Conservation (phyloP, 2,113 vertebrate species). For the Herpailurus yagouaroundi region DNA sequence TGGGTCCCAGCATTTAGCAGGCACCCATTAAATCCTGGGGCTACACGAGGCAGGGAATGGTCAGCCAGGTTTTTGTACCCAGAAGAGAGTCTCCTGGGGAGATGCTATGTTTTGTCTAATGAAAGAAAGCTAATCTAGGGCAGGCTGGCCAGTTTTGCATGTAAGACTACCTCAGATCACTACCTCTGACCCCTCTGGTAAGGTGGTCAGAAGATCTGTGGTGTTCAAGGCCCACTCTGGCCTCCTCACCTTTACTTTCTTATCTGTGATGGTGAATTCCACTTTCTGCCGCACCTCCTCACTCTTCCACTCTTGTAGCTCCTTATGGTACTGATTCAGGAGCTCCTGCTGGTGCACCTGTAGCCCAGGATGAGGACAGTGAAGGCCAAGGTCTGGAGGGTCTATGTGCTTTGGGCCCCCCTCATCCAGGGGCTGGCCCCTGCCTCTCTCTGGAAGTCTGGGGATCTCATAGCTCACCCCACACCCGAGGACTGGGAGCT, state of each 20-base stretch:
- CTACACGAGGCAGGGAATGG: neutral
- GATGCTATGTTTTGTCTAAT: neutral
- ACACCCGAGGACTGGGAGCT: neutral
- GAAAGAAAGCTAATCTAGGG: neutral
- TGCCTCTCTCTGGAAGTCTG: neutral
- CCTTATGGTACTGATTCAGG: conserved; percentile 82
- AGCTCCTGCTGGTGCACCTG: conserved; percentile 87
- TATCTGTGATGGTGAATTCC: conserved; percentile 92
- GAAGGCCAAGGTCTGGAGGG: neutral
- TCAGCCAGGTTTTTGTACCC: neutral
- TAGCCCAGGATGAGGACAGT: neutral
- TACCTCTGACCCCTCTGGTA: neutral
- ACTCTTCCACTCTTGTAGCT: conserved; percentile 86
- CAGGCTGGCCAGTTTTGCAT: neutral
- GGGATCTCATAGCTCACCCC: neutral
- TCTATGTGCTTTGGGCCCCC: neutral
- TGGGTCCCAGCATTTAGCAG: neutral
- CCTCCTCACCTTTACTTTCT: conserved; percentile 65
- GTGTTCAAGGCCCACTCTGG: neutral
- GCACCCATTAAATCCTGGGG: neutral
- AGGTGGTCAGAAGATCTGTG: neutral
- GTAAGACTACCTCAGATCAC: neutral
- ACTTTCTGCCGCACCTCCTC: conserved; percentile 84
- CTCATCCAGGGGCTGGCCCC: neutral
- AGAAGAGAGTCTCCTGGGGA: neutral